Percentiles rank a stretch among this genome's conserved stretches.
Conservation (phyloP, 2,888 invertebrate genomes). For the Poecilobothrus nobilitatus region DNA sequence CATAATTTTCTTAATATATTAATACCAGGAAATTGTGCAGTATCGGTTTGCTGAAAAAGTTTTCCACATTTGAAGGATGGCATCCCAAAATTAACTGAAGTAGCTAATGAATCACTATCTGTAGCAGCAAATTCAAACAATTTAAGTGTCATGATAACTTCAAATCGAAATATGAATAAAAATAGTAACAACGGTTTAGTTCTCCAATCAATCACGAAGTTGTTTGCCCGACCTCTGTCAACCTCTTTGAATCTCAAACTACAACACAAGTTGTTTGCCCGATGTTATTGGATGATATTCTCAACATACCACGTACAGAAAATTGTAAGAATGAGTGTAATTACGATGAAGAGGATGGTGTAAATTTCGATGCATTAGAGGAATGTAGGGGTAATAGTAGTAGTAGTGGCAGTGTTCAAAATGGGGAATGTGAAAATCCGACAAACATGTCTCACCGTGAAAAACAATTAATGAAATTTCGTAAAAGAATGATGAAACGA, state of each 20-base stretch:
- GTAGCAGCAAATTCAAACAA: conserved; percentile 18
- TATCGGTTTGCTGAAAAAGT: conserved; percentile 53
- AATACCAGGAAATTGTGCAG: conserved; percentile 39
- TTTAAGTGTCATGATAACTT: conserved; percentile 16
- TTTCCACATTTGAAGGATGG: conserved; percentile 65
- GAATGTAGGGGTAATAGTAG: not conserved
- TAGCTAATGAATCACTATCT: conserved; percentile 16
- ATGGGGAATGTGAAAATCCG: not conserved
- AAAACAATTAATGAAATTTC: conserved; percentile 41
- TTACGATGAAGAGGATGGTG: conserved; percentile 46
- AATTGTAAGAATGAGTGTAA: conserved; percentile 70
- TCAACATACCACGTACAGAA: conserved; percentile 49
- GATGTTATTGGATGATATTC: conserved; percentile 20
- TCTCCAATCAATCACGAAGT: not conserved
- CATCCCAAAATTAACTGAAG: conserved; percentile 48
- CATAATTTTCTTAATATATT: conserved; percentile 44
- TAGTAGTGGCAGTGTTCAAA: not conserved
- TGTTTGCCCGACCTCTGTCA: no score
- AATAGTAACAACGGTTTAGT: not conserved
- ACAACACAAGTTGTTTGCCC: conserved; percentile 12
- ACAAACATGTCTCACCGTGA: conserved; percentile 37
- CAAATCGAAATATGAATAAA: not conserved
- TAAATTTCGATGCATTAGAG: conserved; percentile 8
- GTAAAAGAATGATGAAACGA: conserved; percentile 42
- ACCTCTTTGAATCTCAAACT: not conserved